phyloP scores from a whole-genome alignment of 2,797 vertebrate genomes.

The Euthynnus affinis region DNA sequence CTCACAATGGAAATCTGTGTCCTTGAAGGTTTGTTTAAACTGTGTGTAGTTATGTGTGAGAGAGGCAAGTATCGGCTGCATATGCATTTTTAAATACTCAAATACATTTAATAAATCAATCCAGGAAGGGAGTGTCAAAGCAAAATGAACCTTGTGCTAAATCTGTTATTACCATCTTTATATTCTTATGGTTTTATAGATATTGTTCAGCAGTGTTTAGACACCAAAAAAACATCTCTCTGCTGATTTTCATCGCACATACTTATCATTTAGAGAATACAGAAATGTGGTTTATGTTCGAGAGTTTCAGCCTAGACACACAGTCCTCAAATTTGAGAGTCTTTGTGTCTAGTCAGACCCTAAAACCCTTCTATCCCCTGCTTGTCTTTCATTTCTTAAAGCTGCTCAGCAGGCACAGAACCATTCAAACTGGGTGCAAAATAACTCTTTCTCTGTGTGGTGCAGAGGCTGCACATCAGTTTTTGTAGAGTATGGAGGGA shows the following conservation, averaged over 20 bases:
- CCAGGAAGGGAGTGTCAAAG: background rate
- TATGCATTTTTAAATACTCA: background rate
- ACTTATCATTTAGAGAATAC: background rate
- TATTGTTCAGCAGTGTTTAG: background rate
- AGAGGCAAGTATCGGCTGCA: too few relatives aligned
- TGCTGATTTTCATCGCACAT: background rate
- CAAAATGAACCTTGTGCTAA: too few relatives aligned
- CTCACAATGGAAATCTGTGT: too few relatives aligned
- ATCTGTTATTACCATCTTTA: too few relatives aligned
- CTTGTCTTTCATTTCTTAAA: background rate
- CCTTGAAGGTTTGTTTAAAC: too few relatives aligned
- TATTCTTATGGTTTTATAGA: too few relatives aligned
- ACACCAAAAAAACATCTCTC: background rate
- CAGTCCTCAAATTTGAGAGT: background rate
- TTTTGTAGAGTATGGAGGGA: slow-evolving; percentile 13
- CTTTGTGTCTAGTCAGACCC: too few relatives aligned
- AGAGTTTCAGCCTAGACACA: background rate
- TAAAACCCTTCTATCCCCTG: slow-evolving; percentile 3
- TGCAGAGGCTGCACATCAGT: slow-evolving; percentile 3
- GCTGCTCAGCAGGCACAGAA: background rate
- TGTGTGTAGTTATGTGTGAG: too few relatives aligned
- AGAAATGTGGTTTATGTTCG: background rate
- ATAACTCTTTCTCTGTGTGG: slow-evolving; percentile 4
- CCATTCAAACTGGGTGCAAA: slow-evolving; percentile 18
- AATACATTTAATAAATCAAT: background rate